A percentile compares a stretch with the other conserved stretches of the same genome.
Evolutionary conservation across 2,113 vertebrate genomes (phyloP).

Genomic region (Dicrurus megarhynchus): DNA sequence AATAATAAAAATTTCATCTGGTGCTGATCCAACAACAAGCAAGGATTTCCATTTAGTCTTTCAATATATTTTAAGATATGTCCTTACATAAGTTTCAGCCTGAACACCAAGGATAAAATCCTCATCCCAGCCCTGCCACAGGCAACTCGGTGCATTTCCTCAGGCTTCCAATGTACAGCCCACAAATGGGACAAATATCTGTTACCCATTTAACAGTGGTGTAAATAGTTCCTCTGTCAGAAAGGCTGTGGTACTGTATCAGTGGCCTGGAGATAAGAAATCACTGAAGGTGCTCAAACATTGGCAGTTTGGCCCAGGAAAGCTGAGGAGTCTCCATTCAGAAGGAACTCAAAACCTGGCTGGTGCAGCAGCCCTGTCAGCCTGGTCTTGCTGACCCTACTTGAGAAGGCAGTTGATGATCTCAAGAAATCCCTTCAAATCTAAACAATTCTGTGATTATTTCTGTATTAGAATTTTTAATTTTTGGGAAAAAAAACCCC

Average conservation of each 20-base stretch:
- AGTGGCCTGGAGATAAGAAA: not conserved
- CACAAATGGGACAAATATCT: not conserved
- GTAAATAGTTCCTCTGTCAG: not conserved
- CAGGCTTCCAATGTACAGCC: not conserved
- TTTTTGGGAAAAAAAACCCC: accelerated
- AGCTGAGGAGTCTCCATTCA: not conserved
- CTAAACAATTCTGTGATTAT: not conserved
- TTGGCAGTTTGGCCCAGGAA: not conserved
- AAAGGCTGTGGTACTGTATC: not conserved
- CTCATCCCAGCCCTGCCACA: not conserved
- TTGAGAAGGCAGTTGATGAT: not conserved
- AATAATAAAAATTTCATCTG: not conserved
- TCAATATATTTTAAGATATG: not conserved
- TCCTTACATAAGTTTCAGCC: not conserved
- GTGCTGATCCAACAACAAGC: not conserved
- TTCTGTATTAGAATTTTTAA: not conserved
- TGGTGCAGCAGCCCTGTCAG: not conserved
- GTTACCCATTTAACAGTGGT: not conserved
- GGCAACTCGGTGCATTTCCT: not conserved
- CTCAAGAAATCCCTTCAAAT: not conserved
- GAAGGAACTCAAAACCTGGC: not conserved
- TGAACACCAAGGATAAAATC: not conserved
- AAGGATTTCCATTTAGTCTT: not conserved
- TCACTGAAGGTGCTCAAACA: not conserved
- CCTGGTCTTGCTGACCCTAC: not conserved